Percentiles rank a stretch among this genome's conserved stretches.
Conservation (phyloP, 2,888 invertebrate genomes). For the Stenurella melanura region DNA sequence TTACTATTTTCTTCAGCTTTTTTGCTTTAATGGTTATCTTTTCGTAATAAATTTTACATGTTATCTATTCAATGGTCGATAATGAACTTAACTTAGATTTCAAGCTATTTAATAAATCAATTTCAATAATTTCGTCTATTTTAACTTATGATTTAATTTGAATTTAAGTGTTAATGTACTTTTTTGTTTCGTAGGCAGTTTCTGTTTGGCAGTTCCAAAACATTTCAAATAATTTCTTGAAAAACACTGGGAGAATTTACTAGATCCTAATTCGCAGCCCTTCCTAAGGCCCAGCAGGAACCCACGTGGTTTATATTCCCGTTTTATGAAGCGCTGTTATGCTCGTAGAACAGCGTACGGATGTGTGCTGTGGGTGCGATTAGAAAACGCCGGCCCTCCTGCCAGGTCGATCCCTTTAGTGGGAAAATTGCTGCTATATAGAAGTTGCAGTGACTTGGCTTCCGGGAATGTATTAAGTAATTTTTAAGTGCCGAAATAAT, state of each 20-base stretch:
- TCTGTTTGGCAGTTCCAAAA: too few relatives aligned
- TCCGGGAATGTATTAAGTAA: conserved; percentile 20
- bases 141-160: too few relatives aligned
- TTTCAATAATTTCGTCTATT: too few relatives aligned
- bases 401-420: conserved; percentile 29
- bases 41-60: too few relatives aligned
- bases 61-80: too few relatives aligned
- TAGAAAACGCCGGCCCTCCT: conserved; percentile 35
- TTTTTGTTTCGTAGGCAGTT: too few relatives aligned
- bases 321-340: conserved; percentile 37
- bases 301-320: conserved; percentile 35
- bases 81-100: too few relatives aligned
- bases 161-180: too few relatives aligned
- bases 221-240: too few relatives aligned
- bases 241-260: conserved; percentile 11
- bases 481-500: conserved; percentile 18
- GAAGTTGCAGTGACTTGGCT: conserved; percentile 25
- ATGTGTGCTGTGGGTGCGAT: conserved; percentile 40
- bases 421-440: conserved; percentile 32
- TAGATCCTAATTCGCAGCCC: conserved; percentile 16
- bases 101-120: too few relatives aligned
- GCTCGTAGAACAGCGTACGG: conserved; percentile 32
- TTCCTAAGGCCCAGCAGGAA: conserved; percentile 27
- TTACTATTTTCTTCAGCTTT: too few relatives aligned
- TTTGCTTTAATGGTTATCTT: too few relatives aligned